Conservation (phyloP, 2,113 vertebrate genomes). For the Zonotrichia leucophrys region DNA sequence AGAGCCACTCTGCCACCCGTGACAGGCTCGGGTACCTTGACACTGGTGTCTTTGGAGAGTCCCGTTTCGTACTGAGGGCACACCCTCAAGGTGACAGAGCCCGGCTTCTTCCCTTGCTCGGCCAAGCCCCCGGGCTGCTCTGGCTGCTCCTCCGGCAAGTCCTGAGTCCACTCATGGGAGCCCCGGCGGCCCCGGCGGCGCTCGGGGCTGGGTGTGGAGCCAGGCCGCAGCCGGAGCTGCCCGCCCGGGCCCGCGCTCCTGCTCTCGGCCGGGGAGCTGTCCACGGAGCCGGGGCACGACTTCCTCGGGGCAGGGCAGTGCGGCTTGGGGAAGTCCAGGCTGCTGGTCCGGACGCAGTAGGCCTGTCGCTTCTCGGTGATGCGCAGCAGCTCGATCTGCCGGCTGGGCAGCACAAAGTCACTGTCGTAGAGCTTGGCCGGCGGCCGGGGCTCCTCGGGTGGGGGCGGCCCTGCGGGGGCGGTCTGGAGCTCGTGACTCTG, state of each 20-base stretch:
- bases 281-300: slow-evolving; percentile 80
- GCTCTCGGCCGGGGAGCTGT: slow-evolving; percentile 75
- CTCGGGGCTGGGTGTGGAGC: not conserved
- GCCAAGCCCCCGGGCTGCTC: slow-evolving; percentile 1
- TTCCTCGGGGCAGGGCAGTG: slow-evolving; percentile 67
- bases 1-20: accelerated
- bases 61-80: slow-evolving; percentile 87
- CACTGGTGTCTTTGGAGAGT: slow-evolving; percentile 85
- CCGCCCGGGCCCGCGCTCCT: slow-evolving; percentile 5
- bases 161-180: slow-evolving; percentile 78
- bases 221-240: slow-evolving; percentile 30
- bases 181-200: not conserved
- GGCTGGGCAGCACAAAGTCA: slow-evolving; percentile 89
- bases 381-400: slow-evolving; percentile 88
- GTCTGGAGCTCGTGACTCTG: slow-evolving; percentile 75
- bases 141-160: slow-evolving; percentile 67
- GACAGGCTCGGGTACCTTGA: slow-evolving; percentile 77
- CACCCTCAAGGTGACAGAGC: slow-evolving; percentile 79
- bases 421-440: slow-evolving; percentile 82
- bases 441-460: not conserved
- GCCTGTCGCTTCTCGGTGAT: slow-evolving; percentile 91
- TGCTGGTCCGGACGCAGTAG: slow-evolving; percentile 88
- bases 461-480: not conserved
- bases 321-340: slow-evolving; percentile 84
- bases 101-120: slow-evolving; percentile 62